Conservation (phyloP, 2,888 invertebrate species). For the Epiblema foenella region DNA sequence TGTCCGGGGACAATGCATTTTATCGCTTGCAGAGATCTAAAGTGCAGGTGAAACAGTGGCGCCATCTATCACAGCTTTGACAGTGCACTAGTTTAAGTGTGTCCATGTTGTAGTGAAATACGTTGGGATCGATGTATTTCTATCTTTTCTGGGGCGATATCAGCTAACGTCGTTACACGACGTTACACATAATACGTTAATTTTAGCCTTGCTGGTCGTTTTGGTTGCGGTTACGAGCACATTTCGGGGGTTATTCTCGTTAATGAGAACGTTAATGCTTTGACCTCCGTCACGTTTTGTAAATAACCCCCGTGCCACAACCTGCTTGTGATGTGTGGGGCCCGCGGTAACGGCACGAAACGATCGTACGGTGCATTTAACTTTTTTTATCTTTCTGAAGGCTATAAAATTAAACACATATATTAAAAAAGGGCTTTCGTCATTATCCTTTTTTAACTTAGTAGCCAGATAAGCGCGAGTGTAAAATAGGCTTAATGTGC, state of each 20-base stretch:
- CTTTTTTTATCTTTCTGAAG: slow-evolving; percentile 29
- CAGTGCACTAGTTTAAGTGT: too few species aligned
- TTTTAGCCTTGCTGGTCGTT: slow-evolving; percentile 38
- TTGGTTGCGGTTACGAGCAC: slow-evolving; percentile 38
- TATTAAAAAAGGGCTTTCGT: slow-evolving; percentile 16
- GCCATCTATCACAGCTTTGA: too few species aligned
- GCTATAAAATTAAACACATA: slow-evolving; percentile 28
- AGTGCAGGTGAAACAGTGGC: too few species aligned
- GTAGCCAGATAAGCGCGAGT: neutral
- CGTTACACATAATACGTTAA: slow-evolving; percentile 41
- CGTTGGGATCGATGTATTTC: neutral
- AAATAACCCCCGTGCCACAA: slow-evolving; percentile 37
- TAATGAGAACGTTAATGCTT: slow-evolving; percentile 54
- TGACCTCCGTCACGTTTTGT: slow-evolving; percentile 51
- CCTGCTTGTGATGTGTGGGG: slow-evolving; percentile 36
- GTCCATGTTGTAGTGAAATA: too few species aligned
- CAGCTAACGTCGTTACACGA: slow-evolving; percentile 30
- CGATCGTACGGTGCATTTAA: slow-evolving; percentile 38
- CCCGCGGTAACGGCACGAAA: slow-evolving; percentile 22
- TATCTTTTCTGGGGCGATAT: slow-evolving; percentile 14
- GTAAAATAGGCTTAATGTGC: neutral
- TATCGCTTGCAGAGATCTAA: too few species aligned
- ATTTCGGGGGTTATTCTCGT: slow-evolving; percentile 46
- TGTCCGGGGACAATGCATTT: too few species aligned
- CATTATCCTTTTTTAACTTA: neutral